Base-by-base conservation (phyloP, 2,113 vertebrate species). In the Trachemys scripta region DNA sequence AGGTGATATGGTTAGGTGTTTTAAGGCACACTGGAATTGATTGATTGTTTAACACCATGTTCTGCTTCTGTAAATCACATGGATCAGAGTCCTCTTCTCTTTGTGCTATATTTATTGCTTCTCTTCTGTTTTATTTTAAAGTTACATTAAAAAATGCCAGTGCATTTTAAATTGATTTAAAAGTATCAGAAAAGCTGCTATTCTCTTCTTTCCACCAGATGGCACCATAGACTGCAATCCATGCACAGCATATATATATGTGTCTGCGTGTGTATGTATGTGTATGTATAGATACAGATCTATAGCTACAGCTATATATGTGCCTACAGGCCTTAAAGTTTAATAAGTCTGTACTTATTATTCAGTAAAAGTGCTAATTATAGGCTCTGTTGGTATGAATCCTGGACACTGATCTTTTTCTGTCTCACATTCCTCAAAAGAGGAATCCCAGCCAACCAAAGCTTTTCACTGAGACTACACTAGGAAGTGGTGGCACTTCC, bases 171-270 rank as follows among this genome's bases (percentile, higher is more conserved):
- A n/a, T n/a, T n/a, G n/a, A n/a, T n/a, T n/a, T n/a, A n/a, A n/a
- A n/a, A n/a, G n/a, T 45, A 85, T 69, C 54, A 29, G 78, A 78
- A 88, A 51, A 81, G 78, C 93, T 9, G 92, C 35, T 95, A 92
- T 90, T 92, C 90, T 93, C 88, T 97, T 96, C 85, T 92, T 95
- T 93, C 98, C 98, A 98, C 97, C 96, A 98, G 98, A 98, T 98
- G 98, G 98, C 98, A 95, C 96, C 96, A 96, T n/a, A 98, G 98
- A 98, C 98, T 98, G 97, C 54, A 96, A 76, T 72, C 96, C 93
- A 84, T 89, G 59, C 80, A 45, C 50, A 2, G 1, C 4, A 20
- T 9, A 47, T 38, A 59, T 89, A 91, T 20, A 0, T 89, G 53
- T 81, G 91, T 56, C 56, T 72, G 65, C 81, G 2, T 11, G 27